Evolutionary conservation across 2,113 vertebrate species (phyloP), one percentile per base, ranked within the genome.

Genomic region (Elephantulus edwardii): DNA sequence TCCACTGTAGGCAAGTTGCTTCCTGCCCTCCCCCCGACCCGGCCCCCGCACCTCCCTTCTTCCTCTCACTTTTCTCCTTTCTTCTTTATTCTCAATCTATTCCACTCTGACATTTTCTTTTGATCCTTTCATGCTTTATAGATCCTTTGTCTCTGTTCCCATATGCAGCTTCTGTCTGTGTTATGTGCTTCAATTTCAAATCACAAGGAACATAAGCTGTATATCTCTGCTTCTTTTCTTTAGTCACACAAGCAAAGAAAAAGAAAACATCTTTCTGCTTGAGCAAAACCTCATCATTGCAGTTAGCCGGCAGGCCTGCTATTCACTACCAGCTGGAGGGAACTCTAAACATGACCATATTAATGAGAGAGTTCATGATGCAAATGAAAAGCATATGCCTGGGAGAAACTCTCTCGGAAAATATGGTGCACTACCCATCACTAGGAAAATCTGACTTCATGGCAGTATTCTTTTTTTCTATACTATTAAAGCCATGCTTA

Each of bases 91-190:
- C 52, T 66, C 80, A 75, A 17, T 75, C 62, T 93, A 35, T 71
- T 71, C 88, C 83, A 88, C 2, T 22, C 40, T 82, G 88, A 78
- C 56, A 75, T 91, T 87, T 92, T 58, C 82, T 72, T 91, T 94
- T 86, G 77, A 81, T 91, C 22, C 50, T 70, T 84, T 87, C 12
- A n/a, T 24, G 75, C 71, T 89, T 87, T 71, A 48, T 35, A 84
- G 81, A 44, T 24, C 40, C 3, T 44, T 79, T 75, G 74, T 95
- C 90, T 86, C 88, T 96, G 91, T 95, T 96, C 93, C 96, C 83
- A 74, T 89, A 93, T 93, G 96, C 70, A 40, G 50, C 74, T 93
- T 74, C 84, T 64, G 35, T 74, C 86, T 88, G 75, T 33, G 70
- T 46, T 58, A 44, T 82, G 70, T 89, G 87, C 75, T 86, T 85